Evolutionary conservation across 2,113 vertebrate species (phyloP), one percentile per base, ranked within the genome.

Genomic region (Hepsetus odoe): DNA sequence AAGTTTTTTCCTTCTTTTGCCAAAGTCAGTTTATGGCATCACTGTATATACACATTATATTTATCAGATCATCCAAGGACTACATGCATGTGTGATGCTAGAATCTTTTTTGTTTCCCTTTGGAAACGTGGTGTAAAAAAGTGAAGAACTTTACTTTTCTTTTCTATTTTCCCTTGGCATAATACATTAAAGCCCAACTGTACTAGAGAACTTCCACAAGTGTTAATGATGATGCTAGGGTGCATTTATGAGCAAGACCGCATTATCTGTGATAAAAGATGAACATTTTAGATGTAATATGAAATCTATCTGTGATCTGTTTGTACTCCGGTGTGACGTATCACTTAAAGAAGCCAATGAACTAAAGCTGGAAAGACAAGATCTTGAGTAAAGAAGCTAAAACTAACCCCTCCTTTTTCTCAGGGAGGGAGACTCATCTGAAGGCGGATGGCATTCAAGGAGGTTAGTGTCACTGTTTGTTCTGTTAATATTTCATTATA

Each of bases 401-500:
- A 18, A 14, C 10, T 11, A 3, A 10, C 65, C 73, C 70, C 44
- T 35, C 72, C 83, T 6, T 72, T 81, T 14, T 66, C 62, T 1
- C 32, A 85, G 44, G 76, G 53, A 77, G 77, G 9, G 73, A 83
- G 7, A 77, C 4, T 51, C 56, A 1, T 62, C 74, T 8, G 61
- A 33, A 66, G 42, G 79, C 62, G 68, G 83, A 93, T 93, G 91
- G 88, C 87, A 16, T 11, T 30, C 5, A 80, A 82, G 40, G 82
- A 93, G 92, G 92, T 93, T 81, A 74, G 88, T 88, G 83, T 40
- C 42, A 33, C 11, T 33, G 12, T 80, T 79, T 38, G 1, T 56
- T 2, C 0, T 35, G 72, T 77, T 62, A 42, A 22, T 30, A 28
- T 70, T 51, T 55, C 22, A 30, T 51, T 22, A 32, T 32, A 18